A percentile compares a stretch with the other conserved stretches of the same genome.
These are phyloP conservation scores for Parapsyche elsis DNA, from an alignment of 1,140 invertebrate genomes.

Conservation along the genomic window DNA sequence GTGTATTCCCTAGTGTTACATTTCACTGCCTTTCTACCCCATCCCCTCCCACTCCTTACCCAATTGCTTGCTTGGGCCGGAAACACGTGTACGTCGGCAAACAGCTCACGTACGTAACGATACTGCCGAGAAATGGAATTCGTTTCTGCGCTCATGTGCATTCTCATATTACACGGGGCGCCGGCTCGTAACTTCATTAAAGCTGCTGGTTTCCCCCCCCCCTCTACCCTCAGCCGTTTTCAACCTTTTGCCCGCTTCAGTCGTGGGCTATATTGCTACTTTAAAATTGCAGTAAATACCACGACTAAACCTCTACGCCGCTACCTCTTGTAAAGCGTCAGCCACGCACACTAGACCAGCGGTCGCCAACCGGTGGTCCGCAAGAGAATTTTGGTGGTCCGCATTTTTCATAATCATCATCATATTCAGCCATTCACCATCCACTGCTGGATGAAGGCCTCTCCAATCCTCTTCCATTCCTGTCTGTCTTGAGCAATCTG, in stretches of 20 bases:
- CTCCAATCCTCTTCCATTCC: no score
- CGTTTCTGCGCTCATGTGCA: constrained; percentile 12
- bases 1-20: constrained; percentile 6
- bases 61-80: background rate
- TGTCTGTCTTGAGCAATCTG: no score
- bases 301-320: no score
- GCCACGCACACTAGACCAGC: no score
- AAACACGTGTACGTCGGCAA: constrained; percentile 26
- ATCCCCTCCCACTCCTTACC: background rate
- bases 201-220: background rate
- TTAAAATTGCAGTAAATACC: constrained; percentile 11
- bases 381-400: no score
- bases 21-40: background rate
- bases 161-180: constrained; percentile 10
- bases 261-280: background rate
- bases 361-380: no score
- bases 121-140: constrained; percentile 30
- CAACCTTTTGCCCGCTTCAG: background rate
- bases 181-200: constrained; percentile 27
- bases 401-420: no score
- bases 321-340: no score
- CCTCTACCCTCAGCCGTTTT: background rate
- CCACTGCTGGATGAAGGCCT: no score
- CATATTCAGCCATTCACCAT: no score
- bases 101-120: constrained; percentile 29